Percentiles rank a stretch among this genome's conserved stretches.
phyloP scores from a whole-genome alignment of 2,797 vertebrate genomes.

The Argya squamiceps region DNA sequence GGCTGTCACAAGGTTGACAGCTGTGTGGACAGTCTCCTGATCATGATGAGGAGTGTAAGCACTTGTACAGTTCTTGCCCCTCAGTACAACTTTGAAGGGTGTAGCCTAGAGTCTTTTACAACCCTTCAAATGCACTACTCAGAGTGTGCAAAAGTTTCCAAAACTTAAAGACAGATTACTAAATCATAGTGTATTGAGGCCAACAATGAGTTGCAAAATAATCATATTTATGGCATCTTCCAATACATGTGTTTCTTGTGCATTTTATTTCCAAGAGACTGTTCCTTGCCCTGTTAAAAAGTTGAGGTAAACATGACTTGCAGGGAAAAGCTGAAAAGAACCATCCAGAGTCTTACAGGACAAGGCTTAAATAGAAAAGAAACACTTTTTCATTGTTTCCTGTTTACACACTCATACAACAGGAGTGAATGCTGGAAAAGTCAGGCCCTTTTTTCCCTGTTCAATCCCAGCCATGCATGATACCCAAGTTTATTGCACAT shows the following conservation, averaged over 20 bases:
- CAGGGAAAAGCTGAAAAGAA: background rate
- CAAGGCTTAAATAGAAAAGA: background rate
- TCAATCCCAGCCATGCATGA: background rate
- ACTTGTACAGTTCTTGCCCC: background rate
- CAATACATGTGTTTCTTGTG: background rate
- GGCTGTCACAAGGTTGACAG: background rate
- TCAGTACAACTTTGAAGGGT: background rate
- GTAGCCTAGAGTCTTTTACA: background rate
- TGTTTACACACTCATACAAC: background rate
- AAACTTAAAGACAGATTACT: background rate
- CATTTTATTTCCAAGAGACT: background rate
- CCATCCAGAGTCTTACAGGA: background rate
- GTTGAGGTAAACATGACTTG: background rate
- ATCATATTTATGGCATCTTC: background rate
- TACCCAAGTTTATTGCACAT: background rate
- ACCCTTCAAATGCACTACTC: background rate
- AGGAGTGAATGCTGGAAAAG: background rate
- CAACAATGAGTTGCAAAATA: background rate
- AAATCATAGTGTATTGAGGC: background rate
- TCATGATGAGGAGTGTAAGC: background rate
- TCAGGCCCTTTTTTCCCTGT: background rate
- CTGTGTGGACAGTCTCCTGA: background rate
- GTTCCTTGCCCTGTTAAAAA: background rate
- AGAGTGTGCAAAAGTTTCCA: background rate
- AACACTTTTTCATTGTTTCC: background rate